Conservation (phyloP, 2,888 invertebrate species). For the Troides helena region DNA sequence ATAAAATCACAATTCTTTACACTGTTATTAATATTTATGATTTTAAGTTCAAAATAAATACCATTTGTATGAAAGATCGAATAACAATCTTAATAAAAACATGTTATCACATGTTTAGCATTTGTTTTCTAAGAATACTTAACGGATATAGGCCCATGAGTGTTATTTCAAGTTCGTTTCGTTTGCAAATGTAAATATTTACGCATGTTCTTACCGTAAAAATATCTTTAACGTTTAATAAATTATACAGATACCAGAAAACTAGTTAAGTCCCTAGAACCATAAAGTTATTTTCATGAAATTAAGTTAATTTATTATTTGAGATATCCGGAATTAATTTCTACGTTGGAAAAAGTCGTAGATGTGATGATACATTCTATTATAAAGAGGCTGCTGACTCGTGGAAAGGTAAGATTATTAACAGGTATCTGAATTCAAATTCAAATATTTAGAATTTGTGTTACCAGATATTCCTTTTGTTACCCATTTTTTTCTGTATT, state of each 20-base stretch:
- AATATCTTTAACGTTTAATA: too few species aligned
- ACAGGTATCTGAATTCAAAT: background rate
- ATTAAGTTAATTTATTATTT: background rate
- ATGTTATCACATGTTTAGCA: background rate
- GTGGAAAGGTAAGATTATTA: background rate
- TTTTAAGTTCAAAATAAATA: background rate
- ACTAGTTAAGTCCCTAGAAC: too few species aligned
- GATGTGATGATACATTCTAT: background rate
- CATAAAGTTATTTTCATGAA: too few species aligned
- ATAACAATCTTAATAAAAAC: background rate
- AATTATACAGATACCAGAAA: too few species aligned
- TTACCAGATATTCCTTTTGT: too few species aligned
- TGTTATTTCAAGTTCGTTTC: slow-evolving; percentile 1
- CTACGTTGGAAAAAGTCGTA: background rate
- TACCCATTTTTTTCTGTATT: too few species aligned
- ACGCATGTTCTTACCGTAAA: too few species aligned
- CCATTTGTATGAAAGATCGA: background rate
- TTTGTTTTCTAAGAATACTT: slow-evolving; percentile 19
- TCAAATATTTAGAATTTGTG: background rate
- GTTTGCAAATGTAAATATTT: slow-evolving; percentile 15
- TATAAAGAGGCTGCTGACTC: background rate
- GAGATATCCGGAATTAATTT: background rate
- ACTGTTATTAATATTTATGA: background rate
- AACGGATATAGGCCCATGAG: slow-evolving; percentile 15
- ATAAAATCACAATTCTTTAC: background rate